A percentile compares a stretch with the other conserved stretches of the same genome.
phyloP scores from a whole-genome alignment of 2,113 vertebrate species.

The Corythornis madagascariensis region DNA sequence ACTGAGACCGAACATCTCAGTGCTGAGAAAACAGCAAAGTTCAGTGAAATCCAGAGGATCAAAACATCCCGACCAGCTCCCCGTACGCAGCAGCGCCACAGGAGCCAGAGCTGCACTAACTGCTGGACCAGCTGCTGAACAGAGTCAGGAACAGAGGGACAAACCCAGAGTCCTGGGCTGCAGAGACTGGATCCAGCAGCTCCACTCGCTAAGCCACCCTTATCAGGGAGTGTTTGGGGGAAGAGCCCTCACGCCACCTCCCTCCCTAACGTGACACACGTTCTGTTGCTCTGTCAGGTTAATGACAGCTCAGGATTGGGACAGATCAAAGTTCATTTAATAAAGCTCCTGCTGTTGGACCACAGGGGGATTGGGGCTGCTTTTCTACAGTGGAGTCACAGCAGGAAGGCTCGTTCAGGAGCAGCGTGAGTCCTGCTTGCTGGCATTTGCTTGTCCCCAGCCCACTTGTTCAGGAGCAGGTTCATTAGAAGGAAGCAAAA shows the following conservation, averaged over 20 bases:
- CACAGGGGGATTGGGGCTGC: slow-evolving; percentile 26
- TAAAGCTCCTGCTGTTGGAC: background rate
- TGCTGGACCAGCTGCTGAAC: background rate
- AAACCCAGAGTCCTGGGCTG: background rate
- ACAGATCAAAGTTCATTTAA: slow-evolving; percentile 9
- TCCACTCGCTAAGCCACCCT: background rate
- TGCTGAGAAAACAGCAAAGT: slow-evolving; percentile 19
- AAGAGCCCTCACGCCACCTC: background rate
- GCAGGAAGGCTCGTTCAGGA: slow-evolving; percentile 11
- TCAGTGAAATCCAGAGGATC: slow-evolving; percentile 26
- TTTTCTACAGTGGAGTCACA: background rate
- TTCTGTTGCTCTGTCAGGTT: background rate
- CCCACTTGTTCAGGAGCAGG: background rate
- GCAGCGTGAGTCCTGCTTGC: background rate
- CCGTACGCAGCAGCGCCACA: background rate
- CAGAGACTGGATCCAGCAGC: background rate
- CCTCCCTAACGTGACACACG: background rate
- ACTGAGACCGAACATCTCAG: background rate
- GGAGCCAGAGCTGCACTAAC: background rate
- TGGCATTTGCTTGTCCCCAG: slow-evolving; percentile 20
- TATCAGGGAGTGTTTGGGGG: background rate
- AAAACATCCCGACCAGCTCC: background rate
- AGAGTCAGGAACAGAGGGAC: background rate
- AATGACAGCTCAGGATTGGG: background rate
- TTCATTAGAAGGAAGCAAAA: slow-evolving; percentile 19